Evolutionary conservation across 2,888 invertebrate species (phyloP).

Genomic region (Polydrusus cervinus): DNA sequence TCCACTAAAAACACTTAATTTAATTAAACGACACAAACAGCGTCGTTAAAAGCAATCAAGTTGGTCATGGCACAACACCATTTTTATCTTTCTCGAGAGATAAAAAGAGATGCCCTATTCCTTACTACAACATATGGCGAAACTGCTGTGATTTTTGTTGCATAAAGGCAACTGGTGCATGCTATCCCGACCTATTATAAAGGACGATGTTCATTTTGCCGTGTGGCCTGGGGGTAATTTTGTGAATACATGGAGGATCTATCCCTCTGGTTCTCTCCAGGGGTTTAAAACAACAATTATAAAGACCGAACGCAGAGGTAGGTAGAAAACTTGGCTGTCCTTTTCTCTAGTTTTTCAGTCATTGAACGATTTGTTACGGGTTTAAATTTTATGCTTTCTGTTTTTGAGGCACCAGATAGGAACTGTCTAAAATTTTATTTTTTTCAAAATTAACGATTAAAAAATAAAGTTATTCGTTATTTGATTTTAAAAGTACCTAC

Average conservation of each 20-base stretch:
- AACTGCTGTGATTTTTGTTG: conserved; percentile 44
- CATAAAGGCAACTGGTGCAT: conserved; percentile 49
- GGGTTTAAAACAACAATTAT: conserved; percentile 65
- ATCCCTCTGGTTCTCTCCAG: conserved; percentile 60
- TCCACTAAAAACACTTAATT: conserved; percentile 60
- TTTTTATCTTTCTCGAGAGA: conserved; percentile 19
- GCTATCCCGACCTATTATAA: conserved; percentile 45
- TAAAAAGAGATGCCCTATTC: conserved; percentile 32
- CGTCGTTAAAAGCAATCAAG: conserved; percentile 63
- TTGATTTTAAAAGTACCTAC: too few relatives aligned
- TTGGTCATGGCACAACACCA: conserved; percentile 50
- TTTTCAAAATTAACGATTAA: too few relatives aligned
- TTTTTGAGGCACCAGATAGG: neutral
- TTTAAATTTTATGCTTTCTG: neutral
- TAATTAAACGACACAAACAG: conserved; percentile 65
- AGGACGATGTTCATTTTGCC: conserved; percentile 51
- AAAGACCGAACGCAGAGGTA: conserved; percentile 63
- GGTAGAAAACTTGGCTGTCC: conserved; percentile 54
- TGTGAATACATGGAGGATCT: conserved; percentile 40
- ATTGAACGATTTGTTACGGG: conserved; percentile 6
- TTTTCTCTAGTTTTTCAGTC: conserved; percentile 19
- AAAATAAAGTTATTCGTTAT: too few relatives aligned
- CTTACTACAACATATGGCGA: conserved; percentile 39
- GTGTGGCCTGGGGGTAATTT: conserved; percentile 46
- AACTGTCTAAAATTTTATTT: too few relatives aligned